Base-by-base conservation (phyloP, 2,113 vertebrate genomes). In the Martes martes region DNA sequence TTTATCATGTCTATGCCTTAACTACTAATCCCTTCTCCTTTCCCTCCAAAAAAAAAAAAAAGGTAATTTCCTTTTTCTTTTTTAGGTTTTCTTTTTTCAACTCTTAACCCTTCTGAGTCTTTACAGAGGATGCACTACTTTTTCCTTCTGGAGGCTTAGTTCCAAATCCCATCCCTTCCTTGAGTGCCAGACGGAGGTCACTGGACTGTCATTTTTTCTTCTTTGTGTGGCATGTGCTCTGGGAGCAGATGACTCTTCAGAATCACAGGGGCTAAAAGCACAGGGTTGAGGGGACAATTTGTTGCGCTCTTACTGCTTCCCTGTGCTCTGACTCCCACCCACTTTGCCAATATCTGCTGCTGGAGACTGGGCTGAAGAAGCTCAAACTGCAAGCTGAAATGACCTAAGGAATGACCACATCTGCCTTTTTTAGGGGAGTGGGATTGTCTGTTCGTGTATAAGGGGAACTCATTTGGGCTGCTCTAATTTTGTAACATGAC, bases 221-320 rank as follows among this genome's bases (percentile, higher is more conserved):
- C 63, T 97, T 63, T 78, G 91, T 76, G 19, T 94, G 93, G 94
- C 71, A 87, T 97, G 90, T 82, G 82, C 85, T 83, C 97, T 96
- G 90, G 95, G 94, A 98, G 42, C 80, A 98, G 95, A 96, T 76
- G 26, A 92, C 59, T 89, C 80, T 85, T 88, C 71, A 95, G 89
- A 96, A 97, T 92, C 69, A 94, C 57, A 96, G 96, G 92, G 47
- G 79, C 15, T 86, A 84, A 52, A 52, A 36, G 23, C 36, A 80
- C 9, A 16, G 50, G 28, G 79, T 2, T n/a, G 50, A 24, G 79
- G 3, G 47, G n/a, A 50, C 42, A 88, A 52, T 81, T 6, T 74
- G 71, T 69, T 92, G 88, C 59, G 55, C 89, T 95, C 50, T 67
- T 84, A 36, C 65, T 95, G 79, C 36, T 74, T 89, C 87, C 23